Percentiles rank a stretch among this genome's conserved stretches.
These are phyloP conservation scores for Glaucomys volans DNA, from an alignment of 2,113 vertebrate genomes.

Conservation along the genomic window DNA sequence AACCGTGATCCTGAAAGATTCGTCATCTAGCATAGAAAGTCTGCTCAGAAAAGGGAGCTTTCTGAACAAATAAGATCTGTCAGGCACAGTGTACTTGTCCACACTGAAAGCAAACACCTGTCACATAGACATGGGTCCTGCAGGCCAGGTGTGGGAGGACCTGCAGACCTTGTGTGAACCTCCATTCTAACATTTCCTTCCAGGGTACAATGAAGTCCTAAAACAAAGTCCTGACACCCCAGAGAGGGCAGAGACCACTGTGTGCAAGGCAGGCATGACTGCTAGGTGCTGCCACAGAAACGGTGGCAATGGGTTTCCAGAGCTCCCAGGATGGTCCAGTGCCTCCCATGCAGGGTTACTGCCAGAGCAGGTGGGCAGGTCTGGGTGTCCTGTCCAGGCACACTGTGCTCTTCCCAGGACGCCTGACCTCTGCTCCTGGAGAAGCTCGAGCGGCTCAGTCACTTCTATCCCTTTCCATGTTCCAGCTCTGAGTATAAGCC, in stretches of 20 bases:
- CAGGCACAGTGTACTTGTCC: no score
- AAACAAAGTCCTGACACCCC: neutral
- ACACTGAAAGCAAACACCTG: no score
- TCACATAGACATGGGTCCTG: no score
- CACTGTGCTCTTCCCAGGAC: no score
- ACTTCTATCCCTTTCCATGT: neutral
- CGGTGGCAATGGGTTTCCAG: neutral
- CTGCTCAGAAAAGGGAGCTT: neutral
- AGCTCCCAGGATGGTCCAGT: neutral
- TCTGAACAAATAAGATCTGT: neutral
- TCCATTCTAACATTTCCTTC: neutral
- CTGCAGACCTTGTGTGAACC: neutral
- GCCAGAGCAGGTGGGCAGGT: no score
- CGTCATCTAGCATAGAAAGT: neutral
- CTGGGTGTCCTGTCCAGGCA: neutral
- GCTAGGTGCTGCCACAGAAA: neutral
- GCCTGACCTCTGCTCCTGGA: neutral
- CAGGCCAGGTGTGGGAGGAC: no score
- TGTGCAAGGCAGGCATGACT: neutral
- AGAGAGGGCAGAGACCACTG: neutral
- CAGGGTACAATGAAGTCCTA: neutral
- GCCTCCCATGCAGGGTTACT: neutral
- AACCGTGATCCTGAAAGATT: neutral
- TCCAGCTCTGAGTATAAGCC: slow-evolving; percentile 18
- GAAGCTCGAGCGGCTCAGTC: neutral